Percentiles rank a stretch among this genome's conserved stretches.
Conservation (phyloP, 2,888 invertebrate species). For the Hoplodrina blanda region DNA sequence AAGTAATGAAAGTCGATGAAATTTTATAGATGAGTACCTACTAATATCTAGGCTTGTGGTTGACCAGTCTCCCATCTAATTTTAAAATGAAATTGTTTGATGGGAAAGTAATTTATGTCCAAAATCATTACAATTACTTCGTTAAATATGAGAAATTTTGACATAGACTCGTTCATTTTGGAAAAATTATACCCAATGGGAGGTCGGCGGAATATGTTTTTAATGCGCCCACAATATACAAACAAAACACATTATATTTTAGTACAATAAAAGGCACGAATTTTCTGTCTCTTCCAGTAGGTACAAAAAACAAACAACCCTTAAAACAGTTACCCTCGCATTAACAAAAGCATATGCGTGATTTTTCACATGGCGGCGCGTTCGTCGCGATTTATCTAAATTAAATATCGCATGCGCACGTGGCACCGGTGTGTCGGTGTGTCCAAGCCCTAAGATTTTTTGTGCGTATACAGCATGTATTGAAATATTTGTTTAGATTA, state of each 20-base stretch:
- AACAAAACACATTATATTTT: not conserved
- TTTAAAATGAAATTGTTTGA: no score
- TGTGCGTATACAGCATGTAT: constrained; percentile 73
- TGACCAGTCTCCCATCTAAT: no score
- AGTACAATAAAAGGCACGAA: not conserved
- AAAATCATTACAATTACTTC: no score
- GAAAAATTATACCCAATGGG: no score
- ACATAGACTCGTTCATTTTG: no score
- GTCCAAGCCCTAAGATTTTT: constrained; percentile 78
- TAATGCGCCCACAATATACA: not conserved
- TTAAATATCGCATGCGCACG: constrained; percentile 89
- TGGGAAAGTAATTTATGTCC: no score
- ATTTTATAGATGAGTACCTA: no score
- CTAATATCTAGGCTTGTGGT: no score
- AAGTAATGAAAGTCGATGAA: no score
- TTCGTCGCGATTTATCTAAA: constrained; percentile 90
- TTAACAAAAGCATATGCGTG: constrained; percentile 86
- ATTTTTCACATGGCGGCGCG: constrained; percentile 87
- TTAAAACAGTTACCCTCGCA: constrained; percentile 68
- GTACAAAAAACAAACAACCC: constrained; percentile 46
- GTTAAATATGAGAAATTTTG: no score
- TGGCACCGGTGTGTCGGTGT: constrained; percentile 80
- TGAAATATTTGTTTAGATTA: not conserved
- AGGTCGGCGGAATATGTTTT: not conserved
- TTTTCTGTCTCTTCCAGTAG: constrained; percentile 69